A percentile compares a stretch with the other conserved stretches of the same genome.
Evolutionary conservation across 2,888 invertebrate species (phyloP).

Genomic region (Pachycephus smyrnensis): DNA sequence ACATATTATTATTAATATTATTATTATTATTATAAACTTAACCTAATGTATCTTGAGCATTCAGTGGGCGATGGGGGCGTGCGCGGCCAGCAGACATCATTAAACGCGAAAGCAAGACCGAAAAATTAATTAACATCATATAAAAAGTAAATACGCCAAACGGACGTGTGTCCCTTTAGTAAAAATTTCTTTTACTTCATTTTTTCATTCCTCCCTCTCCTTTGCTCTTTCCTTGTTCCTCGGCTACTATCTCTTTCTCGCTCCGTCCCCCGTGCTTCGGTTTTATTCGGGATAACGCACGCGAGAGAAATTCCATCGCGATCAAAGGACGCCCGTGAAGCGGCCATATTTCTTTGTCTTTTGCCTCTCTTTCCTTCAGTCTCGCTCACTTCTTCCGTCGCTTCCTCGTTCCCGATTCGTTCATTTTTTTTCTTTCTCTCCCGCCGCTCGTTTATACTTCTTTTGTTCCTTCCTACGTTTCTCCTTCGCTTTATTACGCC

Average conservation of each 20-base stretch:
- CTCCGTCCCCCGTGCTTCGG: background rate
- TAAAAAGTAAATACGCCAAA: background rate
- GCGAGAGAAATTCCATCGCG: background rate
- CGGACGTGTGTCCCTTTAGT: background rate
- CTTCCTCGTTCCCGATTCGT: background rate
- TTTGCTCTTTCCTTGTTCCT: background rate
- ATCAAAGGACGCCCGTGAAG: background rate
- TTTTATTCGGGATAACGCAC: background rate
- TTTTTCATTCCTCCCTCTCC: conserved; percentile 2
- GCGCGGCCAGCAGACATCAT: conserved; percentile 7
- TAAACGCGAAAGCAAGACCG: conserved; percentile 16
- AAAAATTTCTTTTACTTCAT: background rate
- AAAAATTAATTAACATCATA: conserved; percentile 20
- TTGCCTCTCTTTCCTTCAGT: background rate
- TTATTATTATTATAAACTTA: conserved; percentile 47
- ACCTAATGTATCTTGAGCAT: conserved; percentile 63
- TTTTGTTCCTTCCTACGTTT: background rate
- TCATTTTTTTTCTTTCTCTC: background rate
- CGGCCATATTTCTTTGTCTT: background rate
- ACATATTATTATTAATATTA: conserved; percentile 47
- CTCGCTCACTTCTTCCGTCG: background rate
- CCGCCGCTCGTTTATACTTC: background rate
- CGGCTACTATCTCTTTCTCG: background rate
- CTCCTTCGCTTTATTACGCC: background rate
- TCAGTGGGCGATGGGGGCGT: conserved; percentile 47